Conservation (phyloP, 2,888 invertebrate species). For the Oxycera nigricornis region DNA sequence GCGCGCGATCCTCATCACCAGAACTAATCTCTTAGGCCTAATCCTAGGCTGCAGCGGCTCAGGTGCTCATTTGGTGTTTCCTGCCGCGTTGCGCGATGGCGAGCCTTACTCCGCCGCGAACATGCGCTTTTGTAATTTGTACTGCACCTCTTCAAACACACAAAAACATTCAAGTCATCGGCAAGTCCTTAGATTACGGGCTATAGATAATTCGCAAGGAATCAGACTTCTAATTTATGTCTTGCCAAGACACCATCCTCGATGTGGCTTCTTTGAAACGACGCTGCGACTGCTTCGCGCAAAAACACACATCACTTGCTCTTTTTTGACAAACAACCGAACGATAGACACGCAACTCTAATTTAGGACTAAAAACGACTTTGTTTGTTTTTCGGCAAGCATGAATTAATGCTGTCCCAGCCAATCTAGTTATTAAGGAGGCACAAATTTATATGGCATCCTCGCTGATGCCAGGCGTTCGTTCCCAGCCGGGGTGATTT, state of each 20-base stretch:
- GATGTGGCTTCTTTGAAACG: not conserved
- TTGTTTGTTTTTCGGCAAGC: conserved; percentile 45
- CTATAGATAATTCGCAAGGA: conserved; percentile 30
- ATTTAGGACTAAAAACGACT: conserved; percentile 41
- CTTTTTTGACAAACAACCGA: conserved; percentile 4
- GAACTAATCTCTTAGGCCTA: conserved; percentile 32
- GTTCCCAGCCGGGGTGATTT: conserved; percentile 32
- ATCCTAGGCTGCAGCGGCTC: conserved; percentile 25
- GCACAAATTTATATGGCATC: conserved; percentile 28
- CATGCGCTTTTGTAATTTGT: conserved; percentile 34
- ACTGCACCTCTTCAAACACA: conserved; percentile 5
- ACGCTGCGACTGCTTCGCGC: conserved; percentile 20
- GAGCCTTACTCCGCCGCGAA: not conserved
- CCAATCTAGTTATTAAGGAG: conserved; percentile 44
- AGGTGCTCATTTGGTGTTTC: conserved; percentile 37
- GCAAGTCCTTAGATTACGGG: conserved; percentile 24
- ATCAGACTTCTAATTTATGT: conserved; percentile 40
- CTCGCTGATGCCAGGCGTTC: not conserved
- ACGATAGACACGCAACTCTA: conserved; percentile 44
- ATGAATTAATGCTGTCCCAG: conserved; percentile 42
- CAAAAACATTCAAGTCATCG: conserved; percentile 23
- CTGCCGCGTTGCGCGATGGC: conserved; percentile 10
- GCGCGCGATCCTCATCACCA: conserved; percentile 17
- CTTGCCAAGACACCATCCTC: conserved; percentile 15
- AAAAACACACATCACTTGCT: not conserved